Base-by-base conservation (phyloP, 2,113 vertebrate species). In the Triplophysa siluroides region DNA sequence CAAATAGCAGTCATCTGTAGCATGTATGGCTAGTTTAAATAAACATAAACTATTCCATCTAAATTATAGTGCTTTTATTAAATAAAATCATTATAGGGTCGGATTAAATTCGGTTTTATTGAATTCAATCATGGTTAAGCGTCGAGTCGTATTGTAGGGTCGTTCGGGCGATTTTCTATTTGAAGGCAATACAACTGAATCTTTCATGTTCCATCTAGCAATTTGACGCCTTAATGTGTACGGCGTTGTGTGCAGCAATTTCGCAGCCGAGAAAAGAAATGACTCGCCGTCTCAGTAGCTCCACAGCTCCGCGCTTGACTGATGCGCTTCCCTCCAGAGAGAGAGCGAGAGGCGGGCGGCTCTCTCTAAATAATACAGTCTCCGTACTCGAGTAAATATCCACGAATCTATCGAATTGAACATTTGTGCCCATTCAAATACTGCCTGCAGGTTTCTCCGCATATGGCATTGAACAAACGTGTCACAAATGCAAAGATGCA, bases 131-230 rank as follows among this genome's bases (percentile, higher is more conserved):
- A 10, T 64, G 23, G 41, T 80, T 80, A 71, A 61, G 78, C 58
- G 58, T 38, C 24, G 56, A 75, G 71, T 56, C 19, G 50, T 52
- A 75, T 67, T 62, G 73, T 73, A 70, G 66, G 33, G 63, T 84
- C 82, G 74, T 89, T 86, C 82, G 83, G 79, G 80, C 89, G 87
- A 90, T 89, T 88, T 90, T 77, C 84, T 81, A 88, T 90, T 86
- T 86, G 75, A 78, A 63, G 71, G 74, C 60, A 79, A 62, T 84
- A 64, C 83, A 78, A 79, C 73, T 83, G 83, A 86, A 87, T 87
- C 87, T 90, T 88, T 91, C 85, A 89, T 89, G 83, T 85, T 73
- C 81, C 75, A 82, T 89, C 75, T 63, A 75, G 79, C 87, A 81
- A 81, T 87, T 71, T 87, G 85, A 90, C 81, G 86, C 84, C 85